Base-by-base conservation (phyloP, 2,888 invertebrate genomes). In the Patella depressa region DNA sequence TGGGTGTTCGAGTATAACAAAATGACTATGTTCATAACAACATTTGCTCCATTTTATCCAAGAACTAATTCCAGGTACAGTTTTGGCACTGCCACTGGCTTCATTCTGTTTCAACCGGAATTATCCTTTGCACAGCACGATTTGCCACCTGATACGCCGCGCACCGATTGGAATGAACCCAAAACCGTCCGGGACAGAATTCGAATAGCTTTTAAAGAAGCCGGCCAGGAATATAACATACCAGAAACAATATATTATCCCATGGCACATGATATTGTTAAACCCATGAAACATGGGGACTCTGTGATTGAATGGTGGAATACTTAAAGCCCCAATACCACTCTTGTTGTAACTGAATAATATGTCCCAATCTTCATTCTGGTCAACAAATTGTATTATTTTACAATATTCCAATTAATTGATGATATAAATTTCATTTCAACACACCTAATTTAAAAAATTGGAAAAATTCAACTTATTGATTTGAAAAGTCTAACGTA, bases 1-100 rank as follows among this genome's bases (percentile, higher is more conserved):
- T 89, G 88, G 89, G 89, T 89, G 53, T 90, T 89, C 79, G 82
- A 88, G 79, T 89, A 88, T 78, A 85, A 89, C 81, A 82, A 83
- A 55, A 72, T 83, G 15, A 88, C 88, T 9, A 88, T 88, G 79
- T 90, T 90, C 79, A 82, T 90, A 19, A 90, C 90, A 55, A 88
- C 89, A 17, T 90, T 90, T 80, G 87, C 88, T 2, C 89, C 88
- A 7, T 88, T 87, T 80, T 90, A 90, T 78, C 87, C 89, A 0
- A 80, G 80, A 57, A 80, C 79, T 14, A 84, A 88, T 80, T 85
- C 89, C 5, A 77, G 89, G 76, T 88, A 84, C 77, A 72, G 83
- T 9, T 87, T 85, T 76, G 87, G 84, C 0, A 84, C 82, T 57
- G 77, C 84, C 17, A 78, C 87, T 70, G 83, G 86, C 75, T 89